Evolutionary conservation across 2,113 vertebrate species (phyloP), one percentile per base, ranked within the genome.

Genomic region (Leptodactylus fuscus): DNA sequence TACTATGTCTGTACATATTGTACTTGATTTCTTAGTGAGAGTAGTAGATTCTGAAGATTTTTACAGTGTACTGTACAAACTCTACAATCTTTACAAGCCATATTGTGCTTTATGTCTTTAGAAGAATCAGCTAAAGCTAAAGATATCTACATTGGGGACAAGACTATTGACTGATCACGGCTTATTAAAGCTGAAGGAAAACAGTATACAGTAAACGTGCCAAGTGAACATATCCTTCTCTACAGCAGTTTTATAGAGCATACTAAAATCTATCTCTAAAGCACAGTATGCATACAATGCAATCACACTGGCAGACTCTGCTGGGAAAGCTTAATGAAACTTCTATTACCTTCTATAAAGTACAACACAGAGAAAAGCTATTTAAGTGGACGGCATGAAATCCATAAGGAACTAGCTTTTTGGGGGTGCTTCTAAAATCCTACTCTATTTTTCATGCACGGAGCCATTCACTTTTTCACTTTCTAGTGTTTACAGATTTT

Each of bases 341-440:
- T 69, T 69, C 65, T 36, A 20, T 69, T 69, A 69, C 27, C 15
- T 22, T 69, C 15, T 69, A 69, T 69, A 69, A 69, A 69, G 32
- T 36, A 69, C 32, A 69, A 69, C 32, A 36, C 29, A 34, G 7
- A 11, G 6, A 36, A 69, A 20, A 38, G 65, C 65, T 20, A 67
- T 27, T 62, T 13, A 62, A 65, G 32, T 32, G 27, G 29, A 32
- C 3, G 5, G 22, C 7, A 69, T 69, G 8, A 22, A 38, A 22
- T 38, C 34, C 65, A 34, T 18, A 69, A 38, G 16, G 4, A 11
- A 22, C 32, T 36, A 34, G 27, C 29, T 34, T 67, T 34, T 7
- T 16, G 1, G 29, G 62, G 20, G 15, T 15, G 32, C 27, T 13
- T 5, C 24, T 62, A 62, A 62, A 60, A 62, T 2, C 10, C n/a